phyloP scores from a whole-genome alignment of 2,888 invertebrate genomes.

The Raillietiella orientalis region DNA sequence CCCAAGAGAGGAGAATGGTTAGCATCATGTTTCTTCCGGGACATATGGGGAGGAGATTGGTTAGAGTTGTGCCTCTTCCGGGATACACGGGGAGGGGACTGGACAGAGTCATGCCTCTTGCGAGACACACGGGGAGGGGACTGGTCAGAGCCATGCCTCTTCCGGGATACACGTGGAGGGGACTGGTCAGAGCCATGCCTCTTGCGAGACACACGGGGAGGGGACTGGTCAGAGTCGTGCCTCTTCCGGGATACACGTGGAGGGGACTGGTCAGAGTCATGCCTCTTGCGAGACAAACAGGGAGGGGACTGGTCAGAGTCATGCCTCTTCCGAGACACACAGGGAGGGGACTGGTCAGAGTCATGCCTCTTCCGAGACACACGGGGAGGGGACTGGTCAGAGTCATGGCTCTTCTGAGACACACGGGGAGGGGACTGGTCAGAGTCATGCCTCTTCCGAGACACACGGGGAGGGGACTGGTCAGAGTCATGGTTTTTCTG shows the following conservation, averaged over 20 bases:
- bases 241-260: slow-evolving; percentile 7
- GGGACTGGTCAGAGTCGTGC: slow-evolving; percentile 9
- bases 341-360: slow-evolving; percentile 12
- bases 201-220: slow-evolving; percentile 8
- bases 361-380: slow-evolving; percentile 8
- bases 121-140: slow-evolving; percentile 8
- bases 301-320: slow-evolving; percentile 4
- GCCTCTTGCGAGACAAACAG: slow-evolving; percentile 6
- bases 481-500: too few species aligned
- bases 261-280: slow-evolving; percentile 11
- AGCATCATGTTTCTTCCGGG: not conserved
- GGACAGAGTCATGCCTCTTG: slow-evolving; percentile 10
- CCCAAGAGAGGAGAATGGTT: slow-evolving; percentile 9
- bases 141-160: slow-evolving; percentile 8
- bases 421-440: slow-evolving; percentile 7
- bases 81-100: slow-evolving; percentile 10
- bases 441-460: slow-evolving; percentile 9
- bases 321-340: slow-evolving; percentile 11
- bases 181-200: slow-evolving; percentile 7
- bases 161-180: slow-evolving; percentile 6
- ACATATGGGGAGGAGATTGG: slow-evolving; percentile 9
- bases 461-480: slow-evolving; percentile 4
- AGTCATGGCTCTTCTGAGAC: slow-evolving; percentile 5
- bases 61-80: slow-evolving; percentile 8
- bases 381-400: slow-evolving; percentile 6